Evolutionary conservation across 2,888 invertebrate species (phyloP).

Genomic region (Scaptomyza polygonia): DNA sequence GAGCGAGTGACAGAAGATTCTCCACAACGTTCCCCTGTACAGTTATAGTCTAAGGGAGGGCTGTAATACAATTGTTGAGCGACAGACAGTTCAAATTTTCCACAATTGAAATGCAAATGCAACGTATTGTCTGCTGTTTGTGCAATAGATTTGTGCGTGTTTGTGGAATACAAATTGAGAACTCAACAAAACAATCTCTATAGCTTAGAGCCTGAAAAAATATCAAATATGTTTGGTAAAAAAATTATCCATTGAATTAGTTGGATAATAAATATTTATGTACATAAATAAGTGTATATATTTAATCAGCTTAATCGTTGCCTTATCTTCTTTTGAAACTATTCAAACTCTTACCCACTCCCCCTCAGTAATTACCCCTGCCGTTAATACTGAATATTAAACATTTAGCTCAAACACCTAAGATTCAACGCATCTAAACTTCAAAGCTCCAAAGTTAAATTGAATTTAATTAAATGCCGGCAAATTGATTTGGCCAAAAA

Average conservation of each 20-base stretch:
- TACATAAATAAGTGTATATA: not conserved
- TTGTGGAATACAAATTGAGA: constrained; percentile 55
- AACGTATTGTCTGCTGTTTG: constrained; percentile 49
- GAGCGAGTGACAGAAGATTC: not conserved
- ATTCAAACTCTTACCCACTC: not conserved
- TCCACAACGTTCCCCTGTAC: not conserved
- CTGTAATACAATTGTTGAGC: constrained; percentile 17
- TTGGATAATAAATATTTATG: not conserved
- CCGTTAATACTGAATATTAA: constrained; percentile 30
- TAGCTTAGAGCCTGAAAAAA: constrained; percentile 23
- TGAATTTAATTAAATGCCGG: constrained; percentile 75
- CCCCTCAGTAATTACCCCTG: constrained; percentile 27
- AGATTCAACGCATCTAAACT: constrained; percentile 20
- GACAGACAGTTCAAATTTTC: not conserved
- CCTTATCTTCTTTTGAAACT: not conserved
- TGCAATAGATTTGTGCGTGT: constrained; percentile 38
- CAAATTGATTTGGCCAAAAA: constrained; percentile 68
- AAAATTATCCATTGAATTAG: not conserved
- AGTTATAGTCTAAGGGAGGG: constrained; percentile 1
- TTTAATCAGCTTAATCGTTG: not conserved
- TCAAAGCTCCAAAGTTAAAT: constrained; percentile 64
- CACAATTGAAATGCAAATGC: constrained; percentile 48
- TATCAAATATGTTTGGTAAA: not conserved
- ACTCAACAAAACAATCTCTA: constrained; percentile 48
- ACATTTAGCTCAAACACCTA: constrained; percentile 30